A percentile compares a stretch with the other conserved stretches of the same genome.
Evolutionary conservation across 2,888 invertebrate genomes (phyloP).

Genomic region (Gymnoscelis rufifasciata): DNA sequence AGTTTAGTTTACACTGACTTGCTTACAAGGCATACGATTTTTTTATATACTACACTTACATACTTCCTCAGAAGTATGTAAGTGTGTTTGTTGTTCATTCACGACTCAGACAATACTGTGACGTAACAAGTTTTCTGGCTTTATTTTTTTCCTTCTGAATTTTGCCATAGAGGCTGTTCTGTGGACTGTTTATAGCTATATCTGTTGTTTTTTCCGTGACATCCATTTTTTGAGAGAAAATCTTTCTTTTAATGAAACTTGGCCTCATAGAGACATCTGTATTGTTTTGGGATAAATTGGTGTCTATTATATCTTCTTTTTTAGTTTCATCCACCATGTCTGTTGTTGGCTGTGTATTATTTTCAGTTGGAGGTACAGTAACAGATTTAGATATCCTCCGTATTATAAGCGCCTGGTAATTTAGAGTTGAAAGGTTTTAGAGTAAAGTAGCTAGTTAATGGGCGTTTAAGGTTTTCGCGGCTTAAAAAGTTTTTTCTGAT

Average conservation of each 20-base stretch:
- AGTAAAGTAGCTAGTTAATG: conserved; percentile 2
- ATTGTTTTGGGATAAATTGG: conserved; percentile 20
- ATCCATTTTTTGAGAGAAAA: conserved; percentile 65
- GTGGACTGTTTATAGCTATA: conserved; percentile 47
- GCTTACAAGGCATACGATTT: no score
- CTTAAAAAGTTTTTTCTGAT: conserved; percentile 1
- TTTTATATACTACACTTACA: no score
- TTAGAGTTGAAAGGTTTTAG: conserved; percentile 2
- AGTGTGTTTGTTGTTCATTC: no score
- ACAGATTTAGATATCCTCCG: conserved; percentile 39
- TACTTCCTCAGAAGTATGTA: no score
- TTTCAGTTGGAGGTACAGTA: conserved; percentile 8
- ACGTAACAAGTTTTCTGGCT: conserved; percentile 55
- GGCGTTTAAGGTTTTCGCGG: conserved; percentile 1
- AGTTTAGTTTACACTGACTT: no score
- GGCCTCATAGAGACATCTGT: conserved; percentile 57
- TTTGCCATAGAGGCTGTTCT: conserved; percentile 41
- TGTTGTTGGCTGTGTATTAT: conserved; percentile 22
- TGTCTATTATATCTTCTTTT: conserved; percentile 19
- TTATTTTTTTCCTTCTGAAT: conserved; percentile 56
- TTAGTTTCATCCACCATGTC: no score
- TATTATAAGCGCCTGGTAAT: conserved; percentile 5
- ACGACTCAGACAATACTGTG: conserved; percentile 57
- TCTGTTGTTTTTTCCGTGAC: conserved; percentile 48
- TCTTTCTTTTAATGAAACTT: conserved; percentile 67